Conservation (phyloP, 2,888 invertebrate species). For the Ophion obscuratus region DNA sequence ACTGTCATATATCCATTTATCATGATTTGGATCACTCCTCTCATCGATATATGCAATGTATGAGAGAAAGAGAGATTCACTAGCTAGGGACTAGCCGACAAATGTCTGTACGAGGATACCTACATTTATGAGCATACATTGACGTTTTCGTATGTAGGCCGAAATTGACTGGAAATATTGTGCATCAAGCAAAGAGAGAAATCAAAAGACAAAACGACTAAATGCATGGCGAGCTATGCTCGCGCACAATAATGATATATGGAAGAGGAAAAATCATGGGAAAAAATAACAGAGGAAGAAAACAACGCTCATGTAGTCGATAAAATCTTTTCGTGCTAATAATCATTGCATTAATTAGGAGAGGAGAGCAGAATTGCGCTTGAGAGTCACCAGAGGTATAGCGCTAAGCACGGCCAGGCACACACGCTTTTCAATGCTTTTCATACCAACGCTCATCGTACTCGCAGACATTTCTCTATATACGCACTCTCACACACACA, state of each 20-base stretch:
- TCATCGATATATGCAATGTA: no score
- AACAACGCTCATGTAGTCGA: slow-evolving; percentile 62
- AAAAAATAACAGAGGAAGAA: slow-evolving; percentile 23
- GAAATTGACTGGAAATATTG: slow-evolving; percentile 5
- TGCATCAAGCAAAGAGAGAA: no score
- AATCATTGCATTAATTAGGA: slow-evolving; percentile 81
- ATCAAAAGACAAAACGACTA: no score
- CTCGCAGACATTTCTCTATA: background rate
- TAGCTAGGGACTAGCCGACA: no score
- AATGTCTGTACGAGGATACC: no score
- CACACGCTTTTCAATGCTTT: slow-evolving; percentile 41
- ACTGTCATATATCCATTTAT: no score
- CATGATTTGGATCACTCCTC: no score
- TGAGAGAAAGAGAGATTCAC: no score
- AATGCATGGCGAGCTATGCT: background rate
- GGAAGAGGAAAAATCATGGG: background rate
- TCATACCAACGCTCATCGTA: slow-evolving; percentile 34
- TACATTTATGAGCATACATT: no score
- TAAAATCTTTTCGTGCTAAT: slow-evolving; percentile 81
- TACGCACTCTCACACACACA: no score
- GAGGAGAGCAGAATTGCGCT: slow-evolving; percentile 20
- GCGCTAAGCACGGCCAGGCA: slow-evolving; percentile 22
- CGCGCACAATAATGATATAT: slow-evolving; percentile 5
- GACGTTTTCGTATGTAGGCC: background rate
- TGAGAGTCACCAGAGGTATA: slow-evolving; percentile 40